phyloP scores from a whole-genome alignment of 2,888 invertebrate species.

The Drosophila robusta region DNA sequence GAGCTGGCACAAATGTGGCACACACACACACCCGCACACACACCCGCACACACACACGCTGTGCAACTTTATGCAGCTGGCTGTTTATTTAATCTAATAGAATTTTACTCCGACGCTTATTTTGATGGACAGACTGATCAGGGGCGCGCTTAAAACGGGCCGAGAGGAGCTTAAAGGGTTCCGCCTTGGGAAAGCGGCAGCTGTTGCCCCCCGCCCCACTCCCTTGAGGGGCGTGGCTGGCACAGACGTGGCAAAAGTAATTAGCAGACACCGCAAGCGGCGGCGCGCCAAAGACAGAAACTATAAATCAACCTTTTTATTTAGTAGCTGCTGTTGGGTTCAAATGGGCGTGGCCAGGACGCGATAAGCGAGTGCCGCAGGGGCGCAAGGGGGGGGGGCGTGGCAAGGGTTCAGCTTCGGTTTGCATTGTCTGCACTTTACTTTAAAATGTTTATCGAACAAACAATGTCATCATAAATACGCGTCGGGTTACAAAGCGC shows the following conservation, averaged over 20 bases:
- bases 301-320: conserved; percentile 79
- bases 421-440: conserved; percentile 50
- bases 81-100: conserved; percentile 75
- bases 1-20: conserved; percentile 12
- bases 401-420: neutral
- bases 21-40: conserved; percentile 6
- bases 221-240: conserved; percentile 62
- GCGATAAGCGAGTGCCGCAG: conserved; percentile 20
- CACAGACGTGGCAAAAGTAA: conserved; percentile 78
- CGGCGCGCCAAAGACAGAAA: conserved; percentile 68
- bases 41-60: conserved; percentile 3
- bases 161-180: conserved; percentile 3
- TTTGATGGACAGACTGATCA: conserved; percentile 39
- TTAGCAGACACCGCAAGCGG: conserved; percentile 73
- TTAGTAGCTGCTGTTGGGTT: conserved; percentile 12
- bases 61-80: conserved; percentile 53
- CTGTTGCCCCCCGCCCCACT: conserved; percentile 21
- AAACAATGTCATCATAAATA: conserved; percentile 82
- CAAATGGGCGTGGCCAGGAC: conserved; percentile 15
- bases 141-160: conserved; percentile 12
- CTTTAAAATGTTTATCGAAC: conserved; percentile 78
- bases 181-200: conserved; percentile 44
- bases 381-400: neutral
- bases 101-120: conserved; percentile 37
- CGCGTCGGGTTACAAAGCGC: conserved; percentile 46